Evolutionary conservation across 2,113 vertebrate genomes (phyloP), one percentile per base, ranked within the genome.

Genomic region (Anguilla japonica): DNA sequence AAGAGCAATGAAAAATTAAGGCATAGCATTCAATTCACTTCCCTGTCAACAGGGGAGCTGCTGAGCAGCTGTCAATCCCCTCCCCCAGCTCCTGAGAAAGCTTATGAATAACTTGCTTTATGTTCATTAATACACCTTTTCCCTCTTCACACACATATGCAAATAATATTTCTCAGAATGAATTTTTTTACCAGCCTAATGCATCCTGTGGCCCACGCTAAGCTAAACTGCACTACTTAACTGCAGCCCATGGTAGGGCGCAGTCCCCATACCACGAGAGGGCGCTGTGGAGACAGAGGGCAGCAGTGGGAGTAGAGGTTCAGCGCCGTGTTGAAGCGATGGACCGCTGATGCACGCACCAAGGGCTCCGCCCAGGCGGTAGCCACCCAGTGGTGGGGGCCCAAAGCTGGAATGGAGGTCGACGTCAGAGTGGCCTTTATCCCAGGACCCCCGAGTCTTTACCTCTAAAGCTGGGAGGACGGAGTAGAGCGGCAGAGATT

Each of bases 321-420:
- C 98, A 94, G 8, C 43, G 43, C 43, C 8, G 43, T 46, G 43
- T 46, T 46, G 43, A 46, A 46, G 43, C 8, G 43, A 46, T 46
- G 43, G 43, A 4, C 43, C 43, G 43, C 43, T 46, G 82, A 96
- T 97, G 86, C 95, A 92, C 93, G 97, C 96, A 60, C 95, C 96
- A 41, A 97, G 96, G 91, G 98, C 97, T 92, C 97, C 97, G 92
- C 98, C 97, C 92, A 99, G 96, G 91, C 96, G 97, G 94, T 99
- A 99, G 84, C 97, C 97, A 91, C 97, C 98, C 93, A 99, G 96
- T 93, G 99, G 98, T 91, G 98, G 95, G 40, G 96, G 95, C 87
- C 92, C 94, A 41, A 93, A 93, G 4, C 94, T 91, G 34, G 97
- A 95, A 90, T 96, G 97, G 92, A 98, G 98, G 87, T 98, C 97